Evolutionary conservation across 2,797 vertebrate genomes (phyloP).

Genomic region (Babyrousa celebensis): DNA sequence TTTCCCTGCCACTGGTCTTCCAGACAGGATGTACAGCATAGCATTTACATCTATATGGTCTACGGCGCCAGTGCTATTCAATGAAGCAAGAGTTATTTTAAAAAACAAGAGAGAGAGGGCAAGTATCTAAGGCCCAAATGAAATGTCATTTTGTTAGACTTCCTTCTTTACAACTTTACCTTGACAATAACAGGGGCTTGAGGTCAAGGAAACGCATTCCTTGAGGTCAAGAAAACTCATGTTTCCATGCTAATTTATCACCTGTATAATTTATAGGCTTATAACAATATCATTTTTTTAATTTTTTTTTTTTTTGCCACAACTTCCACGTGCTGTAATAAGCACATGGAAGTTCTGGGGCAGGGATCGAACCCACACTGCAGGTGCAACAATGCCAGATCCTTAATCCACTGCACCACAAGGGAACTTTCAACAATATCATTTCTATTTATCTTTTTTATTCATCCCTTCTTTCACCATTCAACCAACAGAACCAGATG

Average conservation of each 20-base stretch:
- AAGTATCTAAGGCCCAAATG: conserved; percentile 14
- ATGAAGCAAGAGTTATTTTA: not conserved
- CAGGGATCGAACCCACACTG: too few species aligned
- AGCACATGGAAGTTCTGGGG: too few species aligned
- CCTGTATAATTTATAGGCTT: not conserved
- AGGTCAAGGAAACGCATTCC: conserved; percentile 60
- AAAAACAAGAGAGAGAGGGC: not conserved
- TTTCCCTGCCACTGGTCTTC: not conserved
- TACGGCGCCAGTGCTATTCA: not conserved
- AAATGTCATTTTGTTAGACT: conserved; percentile 44
- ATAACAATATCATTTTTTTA: not conserved
- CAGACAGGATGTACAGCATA: not conserved
- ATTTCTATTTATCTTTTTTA: not conserved
- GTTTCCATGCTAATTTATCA: conserved; percentile 49
- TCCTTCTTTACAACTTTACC: conserved; percentile 24
- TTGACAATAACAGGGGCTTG: not conserved
- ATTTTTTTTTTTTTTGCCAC: not conserved
- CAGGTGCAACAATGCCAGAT: too few species aligned
- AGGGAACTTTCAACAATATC: too few species aligned
- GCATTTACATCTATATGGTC: not conserved
- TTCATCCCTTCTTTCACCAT: not conserved
- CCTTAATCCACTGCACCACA: too few species aligned
- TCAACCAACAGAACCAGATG: not conserved
- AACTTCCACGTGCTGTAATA: too few species aligned
- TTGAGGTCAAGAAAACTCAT: conserved; percentile 43